Conservation (phyloP, 2,797 vertebrate genomes). For the Astyanax mexicanus region DNA sequence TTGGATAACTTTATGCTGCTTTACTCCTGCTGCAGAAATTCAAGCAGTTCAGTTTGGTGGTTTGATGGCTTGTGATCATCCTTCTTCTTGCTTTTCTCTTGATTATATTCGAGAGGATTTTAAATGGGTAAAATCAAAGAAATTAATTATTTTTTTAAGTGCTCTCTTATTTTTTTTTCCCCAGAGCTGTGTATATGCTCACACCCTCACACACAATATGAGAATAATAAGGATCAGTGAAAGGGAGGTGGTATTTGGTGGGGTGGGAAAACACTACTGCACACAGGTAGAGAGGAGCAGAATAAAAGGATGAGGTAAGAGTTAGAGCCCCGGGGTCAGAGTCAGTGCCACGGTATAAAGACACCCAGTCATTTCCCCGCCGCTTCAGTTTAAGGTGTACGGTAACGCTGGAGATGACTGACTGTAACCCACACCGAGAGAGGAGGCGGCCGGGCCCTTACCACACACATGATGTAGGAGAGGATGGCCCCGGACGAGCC, state of each 20-base stretch:
- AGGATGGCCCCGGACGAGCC: slow-evolving; percentile 83
- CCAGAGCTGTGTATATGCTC: too few species aligned
- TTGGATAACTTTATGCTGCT: too few species aligned
- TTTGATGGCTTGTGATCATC: too few species aligned
- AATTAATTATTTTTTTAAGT: too few species aligned
- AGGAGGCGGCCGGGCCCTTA: slow-evolving; percentile 62
- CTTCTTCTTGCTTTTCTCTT: too few species aligned
- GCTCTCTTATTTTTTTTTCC: too few species aligned
- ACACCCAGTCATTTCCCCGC: background rate
- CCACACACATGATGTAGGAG: slow-evolving; percentile 83
- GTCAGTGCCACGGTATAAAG: background rate
- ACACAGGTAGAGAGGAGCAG: background rate
- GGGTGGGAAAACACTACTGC: background rate
- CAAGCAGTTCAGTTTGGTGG: too few species aligned
- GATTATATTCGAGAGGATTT: too few species aligned
- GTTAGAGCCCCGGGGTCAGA: slow-evolving; percentile 6
- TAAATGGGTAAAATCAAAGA: too few species aligned
- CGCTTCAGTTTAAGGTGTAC: background rate
- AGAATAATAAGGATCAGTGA: background rate
- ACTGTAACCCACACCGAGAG: slow-evolving; percentile 9
- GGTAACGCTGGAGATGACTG: slow-evolving; percentile 13
- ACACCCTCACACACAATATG: background rate
- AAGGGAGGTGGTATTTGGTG: too few species aligned
- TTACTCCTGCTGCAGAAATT: too few species aligned
- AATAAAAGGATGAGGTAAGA: slow-evolving; percentile 13